Evolutionary conservation across 2,113 vertebrate species (phyloP).

Genomic region (Nettapus auritus): DNA sequence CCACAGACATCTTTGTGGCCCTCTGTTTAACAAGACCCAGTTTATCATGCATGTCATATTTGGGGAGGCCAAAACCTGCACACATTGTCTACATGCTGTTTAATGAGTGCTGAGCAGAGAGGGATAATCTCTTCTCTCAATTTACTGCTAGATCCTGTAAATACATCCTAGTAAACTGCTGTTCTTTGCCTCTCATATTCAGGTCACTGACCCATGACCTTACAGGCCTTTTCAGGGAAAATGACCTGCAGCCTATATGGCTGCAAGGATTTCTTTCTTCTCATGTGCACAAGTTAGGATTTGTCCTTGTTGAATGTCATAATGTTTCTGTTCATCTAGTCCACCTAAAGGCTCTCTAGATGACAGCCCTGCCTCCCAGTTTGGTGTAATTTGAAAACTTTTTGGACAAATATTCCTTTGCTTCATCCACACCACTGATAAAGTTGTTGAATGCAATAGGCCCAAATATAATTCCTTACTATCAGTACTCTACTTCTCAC

Average conservation of each 20-base stretch:
- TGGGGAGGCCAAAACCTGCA: background rate
- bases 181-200: background rate
- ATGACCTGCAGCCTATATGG: background rate
- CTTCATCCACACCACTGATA: background rate
- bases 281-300: background rate
- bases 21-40: background rate
- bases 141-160: background rate
- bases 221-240: background rate
- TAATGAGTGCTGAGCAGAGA: background rate
- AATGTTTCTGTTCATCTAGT: background rate
- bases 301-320: background rate
- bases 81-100: accelerated
- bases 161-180: background rate
- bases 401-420: background rate
- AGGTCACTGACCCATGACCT: background rate
- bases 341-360: accelerated
- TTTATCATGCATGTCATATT: background rate
- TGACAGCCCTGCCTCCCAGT: background rate
- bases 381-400: background rate
- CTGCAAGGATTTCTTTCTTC: background rate
- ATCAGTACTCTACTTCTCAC: background rate
- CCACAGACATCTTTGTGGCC: background rate
- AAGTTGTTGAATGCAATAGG: background rate
- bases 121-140: background rate
- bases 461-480: background rate